These are phyloP conservation scores for Urosaurus nigricauda DNA, from an alignment of 2,797 vertebrate species.

Conservation along the genomic window DNA sequence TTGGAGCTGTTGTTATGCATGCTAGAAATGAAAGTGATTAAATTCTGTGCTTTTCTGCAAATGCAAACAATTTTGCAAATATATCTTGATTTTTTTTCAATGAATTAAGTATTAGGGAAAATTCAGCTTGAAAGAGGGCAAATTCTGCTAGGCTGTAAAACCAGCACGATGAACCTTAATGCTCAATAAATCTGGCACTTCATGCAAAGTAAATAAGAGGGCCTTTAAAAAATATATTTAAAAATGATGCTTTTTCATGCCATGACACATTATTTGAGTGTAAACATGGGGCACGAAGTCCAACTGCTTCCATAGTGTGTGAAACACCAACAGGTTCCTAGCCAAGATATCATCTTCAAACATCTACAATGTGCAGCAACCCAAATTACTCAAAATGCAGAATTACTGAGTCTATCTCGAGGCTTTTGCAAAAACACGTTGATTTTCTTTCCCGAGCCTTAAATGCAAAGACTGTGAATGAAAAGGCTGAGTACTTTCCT, in stretches of 20 bases:
- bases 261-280: not conserved
- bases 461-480: too few species aligned
- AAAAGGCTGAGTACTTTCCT: too few species aligned
- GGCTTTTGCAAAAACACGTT: not conserved
- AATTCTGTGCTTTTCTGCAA: constrained; percentile 24
- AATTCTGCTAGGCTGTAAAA: constrained; percentile 2
- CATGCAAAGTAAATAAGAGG: not conserved
- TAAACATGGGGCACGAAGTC: too few species aligned
- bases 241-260: not conserved
- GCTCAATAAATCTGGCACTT: not conserved
- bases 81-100: constrained; percentile 19
- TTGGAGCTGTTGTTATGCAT: not conserved
- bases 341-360: not conserved
- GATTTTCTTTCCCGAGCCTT: not conserved
- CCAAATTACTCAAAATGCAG: not conserved
- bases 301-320: too few species aligned
- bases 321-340: too few species aligned
- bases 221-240: not conserved
- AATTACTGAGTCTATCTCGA: not conserved
- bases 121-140: not conserved
- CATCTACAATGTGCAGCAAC: not conserved
- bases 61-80: constrained; percentile 15
- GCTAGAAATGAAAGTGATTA: constrained; percentile 23
- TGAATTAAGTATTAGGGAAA: constrained; percentile 11
- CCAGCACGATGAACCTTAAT: not conserved